Evolutionary conservation across 2,888 invertebrate species (phyloP).

Genomic region (Willowsia nigromaculata): DNA sequence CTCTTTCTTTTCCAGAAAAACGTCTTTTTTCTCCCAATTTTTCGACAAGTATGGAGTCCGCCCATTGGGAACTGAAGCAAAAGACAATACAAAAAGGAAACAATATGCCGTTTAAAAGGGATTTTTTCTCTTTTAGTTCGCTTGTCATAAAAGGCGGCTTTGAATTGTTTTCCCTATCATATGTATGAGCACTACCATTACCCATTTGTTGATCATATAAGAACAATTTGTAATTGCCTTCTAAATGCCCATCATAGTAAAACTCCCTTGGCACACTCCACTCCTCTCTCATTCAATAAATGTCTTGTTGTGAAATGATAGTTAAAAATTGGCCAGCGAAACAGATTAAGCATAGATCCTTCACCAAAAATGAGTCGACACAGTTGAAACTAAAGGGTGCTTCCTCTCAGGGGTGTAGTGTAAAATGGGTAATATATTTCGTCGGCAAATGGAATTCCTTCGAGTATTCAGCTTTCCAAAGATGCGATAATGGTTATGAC

Average conservation of each 20-base stretch:
- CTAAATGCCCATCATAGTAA: not conserved
- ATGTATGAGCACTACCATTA: not conserved
- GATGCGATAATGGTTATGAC: conserved; percentile 55
- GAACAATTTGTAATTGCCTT: conserved; percentile 60
- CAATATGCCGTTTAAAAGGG: not conserved
- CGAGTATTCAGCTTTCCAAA: not conserved
- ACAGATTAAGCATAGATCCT: not conserved
- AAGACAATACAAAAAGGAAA: not conserved
- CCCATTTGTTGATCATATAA: not conserved
- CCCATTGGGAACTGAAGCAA: conserved; percentile 13
- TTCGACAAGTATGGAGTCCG: conserved; percentile 53
- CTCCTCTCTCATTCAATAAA: conserved; percentile 56
- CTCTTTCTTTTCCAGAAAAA: conserved; percentile 50
- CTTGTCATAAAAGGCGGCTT: conserved; percentile 39
- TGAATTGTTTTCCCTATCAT: conserved; percentile 7
- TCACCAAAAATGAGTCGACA: not conserved
- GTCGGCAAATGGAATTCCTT: conserved; percentile 41
- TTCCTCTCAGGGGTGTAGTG: not conserved
- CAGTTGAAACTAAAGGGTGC: conserved; percentile 45
- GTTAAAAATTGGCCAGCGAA: not conserved
- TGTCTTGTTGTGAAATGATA: conserved; percentile 54
- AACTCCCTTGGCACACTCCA: conserved; percentile 62
- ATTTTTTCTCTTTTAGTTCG: conserved; percentile 18
- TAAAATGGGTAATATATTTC: not conserved
- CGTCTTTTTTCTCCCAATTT: conserved; percentile 63